phyloP scores from a whole-genome alignment of 2,888 invertebrate species.

The Strigamia crassipes region DNA sequence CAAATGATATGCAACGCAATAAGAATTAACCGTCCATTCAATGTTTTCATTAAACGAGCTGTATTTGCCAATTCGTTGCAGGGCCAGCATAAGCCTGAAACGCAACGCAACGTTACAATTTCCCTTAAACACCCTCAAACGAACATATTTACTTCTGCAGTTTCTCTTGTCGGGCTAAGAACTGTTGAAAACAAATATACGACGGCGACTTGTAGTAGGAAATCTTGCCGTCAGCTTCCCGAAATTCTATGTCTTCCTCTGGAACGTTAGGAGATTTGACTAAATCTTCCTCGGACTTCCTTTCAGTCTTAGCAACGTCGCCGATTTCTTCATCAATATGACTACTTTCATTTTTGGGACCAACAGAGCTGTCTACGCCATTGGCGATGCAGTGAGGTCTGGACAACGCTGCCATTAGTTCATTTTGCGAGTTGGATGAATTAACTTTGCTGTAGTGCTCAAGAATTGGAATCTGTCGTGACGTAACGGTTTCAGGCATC shows the following conservation, averaged over 20 bases:
- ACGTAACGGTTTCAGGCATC: too few species aligned
- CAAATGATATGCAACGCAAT: neutral
- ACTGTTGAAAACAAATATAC: neutral
- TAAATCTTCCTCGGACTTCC: too few species aligned
- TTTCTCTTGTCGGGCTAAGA: neutral
- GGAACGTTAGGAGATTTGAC: neutral
- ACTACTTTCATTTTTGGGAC: neutral
- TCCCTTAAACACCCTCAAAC: neutral
- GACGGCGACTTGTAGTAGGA: neutral
- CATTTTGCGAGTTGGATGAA: neutral
- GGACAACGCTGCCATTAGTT: neutral
- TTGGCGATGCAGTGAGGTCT: neutral
- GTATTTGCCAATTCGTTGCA: neutral
- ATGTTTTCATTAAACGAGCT: neutral
- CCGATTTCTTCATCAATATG: neutral
- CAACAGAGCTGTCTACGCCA: neutral
- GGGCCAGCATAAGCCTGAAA: neutral
- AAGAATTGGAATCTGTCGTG: neutral
- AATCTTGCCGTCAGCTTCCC: neutral
- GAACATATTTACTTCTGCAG: neutral
- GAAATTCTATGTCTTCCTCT: neutral
- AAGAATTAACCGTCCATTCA: neutral
- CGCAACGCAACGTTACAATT: neutral
- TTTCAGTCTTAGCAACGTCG: too few species aligned
- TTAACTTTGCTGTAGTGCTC: neutral